Evolutionary conservation across 2,888 invertebrate genomes (phyloP), one percentile per base, ranked within the genome.

Genomic region (Drosophila borealis): DNA sequence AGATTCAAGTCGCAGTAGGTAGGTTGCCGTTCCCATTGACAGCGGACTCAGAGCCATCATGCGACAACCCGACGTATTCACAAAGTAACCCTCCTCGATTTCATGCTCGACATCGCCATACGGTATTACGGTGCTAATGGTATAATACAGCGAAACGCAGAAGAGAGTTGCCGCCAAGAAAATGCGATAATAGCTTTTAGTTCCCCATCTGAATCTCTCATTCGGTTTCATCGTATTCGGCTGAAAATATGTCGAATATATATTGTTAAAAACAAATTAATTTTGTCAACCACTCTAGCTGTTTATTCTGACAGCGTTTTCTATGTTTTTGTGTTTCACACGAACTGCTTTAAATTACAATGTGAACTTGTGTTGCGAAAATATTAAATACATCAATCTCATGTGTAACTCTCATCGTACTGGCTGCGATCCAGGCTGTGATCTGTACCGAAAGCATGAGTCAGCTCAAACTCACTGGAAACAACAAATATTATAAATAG

Each of bases 21-120:
- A 41, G 0, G 1, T 3, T 3, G 44, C 1, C 0, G 55, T 25
- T 2, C 5, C 14, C 34, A 36, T 48, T 3, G 63, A 19, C n/a
- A 37, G 13, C 0, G 74, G 66, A 33, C 55, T 65, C 6, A 76
- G 4, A 0, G 74, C 75, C 3, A 21, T 17, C 1, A 81, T 42
- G 1, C 42, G 69, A 9, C 81, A 81, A 1, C 78, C 78, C 2
- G 70, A 45, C 6, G 65, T 80, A 8, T 83, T 69, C 5, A 82
- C 68, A 29, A 83, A 68, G 13, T 70, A 78, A 5, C 69, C 66
- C 8, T 42, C 21, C 0, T 8, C 5, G 13, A 11, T 33, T 1
- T 17, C 29, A 17, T 13, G 0, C 2, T 21, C 25, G 4, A 4
- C 3, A 5, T 41, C 11, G 8, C 5, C n/a, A n/a, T 10, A 11